phyloP scores from a whole-genome alignment of 2,797 vertebrate genomes.

The Chaetophractus vellerosus region DNA sequence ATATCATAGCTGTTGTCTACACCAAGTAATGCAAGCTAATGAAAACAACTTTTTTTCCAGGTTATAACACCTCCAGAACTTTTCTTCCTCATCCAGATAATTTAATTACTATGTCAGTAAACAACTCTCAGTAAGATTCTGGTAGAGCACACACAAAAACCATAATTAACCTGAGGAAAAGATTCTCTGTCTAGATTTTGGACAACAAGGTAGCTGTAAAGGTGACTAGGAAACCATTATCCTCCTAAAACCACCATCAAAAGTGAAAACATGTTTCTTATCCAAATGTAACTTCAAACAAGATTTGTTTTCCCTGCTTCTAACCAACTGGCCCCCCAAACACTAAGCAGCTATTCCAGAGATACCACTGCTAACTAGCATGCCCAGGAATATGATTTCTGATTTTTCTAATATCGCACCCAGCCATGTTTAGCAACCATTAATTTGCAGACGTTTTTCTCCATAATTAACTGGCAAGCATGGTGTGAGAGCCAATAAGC shows the following conservation, averaged over 20 bases:
- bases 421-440: neutral
- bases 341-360: neutral
- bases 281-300: neutral
- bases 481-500: neutral
- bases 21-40: neutral
- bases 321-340: neutral
- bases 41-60: neutral
- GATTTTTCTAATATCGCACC: neutral
- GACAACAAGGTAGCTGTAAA: neutral
- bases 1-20: neutral
- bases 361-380: neutral
- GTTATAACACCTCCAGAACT: neutral
- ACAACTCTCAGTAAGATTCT: neutral
- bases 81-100: neutral
- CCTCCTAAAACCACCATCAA: neutral
- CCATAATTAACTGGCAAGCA: neutral
- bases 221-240: neutral
- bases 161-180: neutral
- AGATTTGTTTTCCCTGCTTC: neutral
- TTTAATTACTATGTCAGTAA: conserved; percentile 16
- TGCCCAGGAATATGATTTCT: neutral
- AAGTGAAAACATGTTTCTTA: neutral
- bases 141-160: neutral
- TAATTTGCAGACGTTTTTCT: neutral
- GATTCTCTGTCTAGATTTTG: conserved; percentile 10